Evolutionary conservation across 1,140 invertebrate genomes (phyloP).

Genomic region (Pseudomyrmex dendroicus): DNA sequence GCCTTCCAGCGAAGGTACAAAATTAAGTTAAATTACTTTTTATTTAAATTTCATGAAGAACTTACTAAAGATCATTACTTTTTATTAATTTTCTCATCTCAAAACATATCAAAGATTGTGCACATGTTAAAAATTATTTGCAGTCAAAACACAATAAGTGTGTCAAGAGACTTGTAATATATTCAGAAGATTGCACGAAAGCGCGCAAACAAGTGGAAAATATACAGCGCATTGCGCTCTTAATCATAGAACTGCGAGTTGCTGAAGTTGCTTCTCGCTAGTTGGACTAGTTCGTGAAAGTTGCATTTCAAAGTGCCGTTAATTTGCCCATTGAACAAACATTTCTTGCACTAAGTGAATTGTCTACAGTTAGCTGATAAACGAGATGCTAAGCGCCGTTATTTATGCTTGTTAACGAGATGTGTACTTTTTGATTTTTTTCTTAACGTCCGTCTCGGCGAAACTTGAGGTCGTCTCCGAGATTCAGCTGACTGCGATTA

Average conservation of each 20-base stretch:
- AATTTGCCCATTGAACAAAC: conserved; percentile 33
- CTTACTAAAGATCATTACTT: no score
- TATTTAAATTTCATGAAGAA: no score
- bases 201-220: neutral
- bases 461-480: conserved; percentile 30
- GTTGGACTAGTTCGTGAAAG: conserved; percentile 37
- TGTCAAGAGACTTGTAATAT: neutral
- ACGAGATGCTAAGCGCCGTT: conserved; percentile 22
- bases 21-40: neutral
- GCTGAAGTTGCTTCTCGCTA: conserved; percentile 4
- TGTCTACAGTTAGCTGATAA: conserved; percentile 24
- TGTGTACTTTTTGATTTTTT: conserved; percentile 3
- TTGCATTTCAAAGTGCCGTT: conserved; percentile 17
- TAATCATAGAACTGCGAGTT: conserved; percentile 35
- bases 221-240: conserved; percentile 5
- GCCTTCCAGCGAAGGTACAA: conserved; percentile 90
- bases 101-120: no score
- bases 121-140: neutral
- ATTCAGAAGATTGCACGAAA: conserved; percentile 2
- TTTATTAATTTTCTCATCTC: neutral
- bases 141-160: no score
- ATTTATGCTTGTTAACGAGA: conserved; percentile 41
- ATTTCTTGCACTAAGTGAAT: conserved; percentile 41
- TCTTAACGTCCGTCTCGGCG: neutral
- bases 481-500: neutral